phyloP scores from a whole-genome alignment of 2,797 vertebrate species.

The Scyliorhinus canicula region DNA sequence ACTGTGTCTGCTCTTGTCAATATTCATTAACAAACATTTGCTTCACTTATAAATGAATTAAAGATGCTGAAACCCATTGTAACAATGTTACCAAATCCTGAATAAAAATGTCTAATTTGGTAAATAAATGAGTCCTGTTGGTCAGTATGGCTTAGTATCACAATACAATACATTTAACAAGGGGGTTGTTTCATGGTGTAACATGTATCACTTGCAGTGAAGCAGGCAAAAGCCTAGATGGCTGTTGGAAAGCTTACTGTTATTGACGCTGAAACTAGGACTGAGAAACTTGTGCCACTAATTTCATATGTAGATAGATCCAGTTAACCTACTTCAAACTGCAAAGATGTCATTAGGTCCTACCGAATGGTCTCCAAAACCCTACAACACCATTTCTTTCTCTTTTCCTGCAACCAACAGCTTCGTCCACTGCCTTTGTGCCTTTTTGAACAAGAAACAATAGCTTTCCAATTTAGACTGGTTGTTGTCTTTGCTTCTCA shows the following conservation, averaged over 20 bases:
- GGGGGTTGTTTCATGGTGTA: neutral
- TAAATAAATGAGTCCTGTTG: neutral
- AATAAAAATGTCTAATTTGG: neutral
- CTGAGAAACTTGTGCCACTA: neutral
- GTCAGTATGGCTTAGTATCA: neutral
- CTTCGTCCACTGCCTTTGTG: neutral
- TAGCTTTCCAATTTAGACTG: neutral
- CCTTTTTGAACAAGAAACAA: neutral
- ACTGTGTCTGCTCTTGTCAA: neutral
- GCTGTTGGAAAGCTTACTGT: neutral
- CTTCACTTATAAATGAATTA: neutral
- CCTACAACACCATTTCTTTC: neutral
- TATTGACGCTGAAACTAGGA: neutral
- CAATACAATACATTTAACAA: neutral
- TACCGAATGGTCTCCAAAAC: too few relatives aligned
- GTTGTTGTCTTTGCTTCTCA: neutral
- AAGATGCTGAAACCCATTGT: neutral
- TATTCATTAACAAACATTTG: neutral
- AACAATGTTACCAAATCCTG: neutral
- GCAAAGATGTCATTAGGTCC: too few relatives aligned
- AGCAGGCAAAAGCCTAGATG: neutral
- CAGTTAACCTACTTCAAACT: neutral
- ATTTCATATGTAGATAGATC: neutral
- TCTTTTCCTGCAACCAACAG: neutral
- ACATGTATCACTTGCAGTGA: neutral